phyloP scores from a whole-genome alignment of 2,888 invertebrate genomes.

The Exephanes ischioxanthus region DNA sequence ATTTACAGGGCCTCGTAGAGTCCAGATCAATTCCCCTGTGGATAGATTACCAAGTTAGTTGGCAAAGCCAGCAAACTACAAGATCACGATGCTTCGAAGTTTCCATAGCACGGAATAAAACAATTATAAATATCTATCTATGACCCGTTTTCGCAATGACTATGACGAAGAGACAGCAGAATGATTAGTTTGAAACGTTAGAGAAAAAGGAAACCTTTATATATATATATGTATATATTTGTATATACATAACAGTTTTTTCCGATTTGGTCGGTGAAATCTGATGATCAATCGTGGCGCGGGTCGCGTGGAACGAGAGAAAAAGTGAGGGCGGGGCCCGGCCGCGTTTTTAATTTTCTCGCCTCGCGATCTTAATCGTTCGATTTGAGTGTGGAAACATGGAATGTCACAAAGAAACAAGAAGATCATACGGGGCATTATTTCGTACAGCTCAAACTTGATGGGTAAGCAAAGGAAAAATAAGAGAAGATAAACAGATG shows the following conservation, averaged over 20 bases:
- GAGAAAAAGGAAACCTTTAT: background rate
- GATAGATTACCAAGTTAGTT: background rate
- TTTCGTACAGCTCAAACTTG: slow-evolving; percentile 58
- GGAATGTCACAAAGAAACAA: slow-evolving; percentile 82
- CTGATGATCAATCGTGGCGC: slow-evolving; percentile 34
- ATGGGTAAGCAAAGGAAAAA: slow-evolving; percentile 20
- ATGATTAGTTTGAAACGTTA: slow-evolving; percentile 29
- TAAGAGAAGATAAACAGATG: slow-evolving; percentile 47
- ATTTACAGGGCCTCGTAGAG: slow-evolving; percentile 1
- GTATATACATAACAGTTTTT: slow-evolving; percentile 10
- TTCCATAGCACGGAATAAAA: background rate
- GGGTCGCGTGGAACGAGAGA: slow-evolving; percentile 26
- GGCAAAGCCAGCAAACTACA: background rate
- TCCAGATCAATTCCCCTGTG: background rate
- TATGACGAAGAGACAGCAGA: slow-evolving; percentile 13
- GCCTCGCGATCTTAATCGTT: slow-evolving; percentile 48
- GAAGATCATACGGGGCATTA: slow-evolving; percentile 71
- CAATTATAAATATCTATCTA: slow-evolving; percentile 19
- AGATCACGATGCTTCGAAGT: slow-evolving; percentile 2
- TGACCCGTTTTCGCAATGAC: background rate
- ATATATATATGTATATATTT: background rate
- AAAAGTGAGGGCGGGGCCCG: background rate
- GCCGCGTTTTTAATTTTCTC: slow-evolving; percentile 25
- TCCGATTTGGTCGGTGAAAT: slow-evolving; percentile 37
- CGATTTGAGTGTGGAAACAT: slow-evolving; percentile 78